Evolutionary conservation across 64 coral and sea anemone genomes (phyloP).

Genomic region (Orbicella faveolata): DNA sequence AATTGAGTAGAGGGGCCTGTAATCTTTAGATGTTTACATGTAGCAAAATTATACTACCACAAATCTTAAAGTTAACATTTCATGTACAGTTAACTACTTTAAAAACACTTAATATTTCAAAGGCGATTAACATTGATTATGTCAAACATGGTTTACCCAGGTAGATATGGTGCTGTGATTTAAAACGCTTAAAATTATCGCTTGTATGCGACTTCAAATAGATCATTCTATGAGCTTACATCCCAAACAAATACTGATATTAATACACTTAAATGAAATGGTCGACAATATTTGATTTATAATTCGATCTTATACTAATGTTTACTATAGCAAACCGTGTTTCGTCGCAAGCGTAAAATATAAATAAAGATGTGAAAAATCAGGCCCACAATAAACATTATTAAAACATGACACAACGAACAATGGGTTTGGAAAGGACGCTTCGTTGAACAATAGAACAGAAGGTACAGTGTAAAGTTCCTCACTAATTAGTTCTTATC

Average conservation of each 20-base stretch:
- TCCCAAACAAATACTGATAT: neutral
- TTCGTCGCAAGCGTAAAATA: neutral
- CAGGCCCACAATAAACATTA: neutral
- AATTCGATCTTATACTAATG: neutral
- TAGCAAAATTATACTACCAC: no score
- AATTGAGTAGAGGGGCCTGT: no score
- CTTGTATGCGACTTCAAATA: neutral
- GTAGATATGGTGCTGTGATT: no score
- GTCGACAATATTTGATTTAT: neutral
- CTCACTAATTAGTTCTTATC: no score
- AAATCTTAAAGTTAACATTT: no score
- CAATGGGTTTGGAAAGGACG: neutral
- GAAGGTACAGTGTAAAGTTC: no score
- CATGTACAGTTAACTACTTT: no score
- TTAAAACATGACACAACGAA: neutral
- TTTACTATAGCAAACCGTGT: neutral
- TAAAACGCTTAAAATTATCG: no score
- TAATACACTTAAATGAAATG: neutral
- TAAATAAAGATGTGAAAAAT: slow-evolving; percentile 5
- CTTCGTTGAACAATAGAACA: neutral
- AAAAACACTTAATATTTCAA: no score
- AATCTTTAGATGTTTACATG: no score
- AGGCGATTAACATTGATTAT: no score
- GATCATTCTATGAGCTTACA: neutral
- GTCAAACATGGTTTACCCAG: no score